These are phyloP conservation scores for Trematocara stigmaticum DNA, from an alignment of 2,113 vertebrate species.

Conservation along the genomic window DNA sequence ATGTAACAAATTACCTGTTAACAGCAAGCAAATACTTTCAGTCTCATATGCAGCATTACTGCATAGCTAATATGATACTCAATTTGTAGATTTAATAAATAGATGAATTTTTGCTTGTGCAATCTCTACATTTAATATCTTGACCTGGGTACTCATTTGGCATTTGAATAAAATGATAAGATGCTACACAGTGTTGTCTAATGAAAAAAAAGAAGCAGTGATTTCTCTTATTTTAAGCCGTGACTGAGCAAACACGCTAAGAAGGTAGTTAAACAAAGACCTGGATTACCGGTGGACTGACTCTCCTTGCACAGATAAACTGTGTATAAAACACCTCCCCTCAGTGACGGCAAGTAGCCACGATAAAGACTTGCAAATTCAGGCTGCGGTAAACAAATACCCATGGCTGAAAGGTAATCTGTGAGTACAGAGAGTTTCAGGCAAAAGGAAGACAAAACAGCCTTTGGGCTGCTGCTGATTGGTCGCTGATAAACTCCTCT, in stretches of 20 bases:
- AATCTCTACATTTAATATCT: not conserved
- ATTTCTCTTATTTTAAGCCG: not conserved
- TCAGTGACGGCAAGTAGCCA: constrained; percentile 32
- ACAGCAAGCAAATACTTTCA: not conserved
- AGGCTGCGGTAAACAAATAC: constrained; percentile 74
- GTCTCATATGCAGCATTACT: not conserved
- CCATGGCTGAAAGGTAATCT: constrained; percentile 58
- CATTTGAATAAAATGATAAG: not conserved
- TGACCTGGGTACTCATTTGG: not conserved
- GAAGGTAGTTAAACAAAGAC: not conserved
- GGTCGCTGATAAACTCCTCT: constrained; percentile 63
- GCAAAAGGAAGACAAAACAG: constrained; percentile 77
- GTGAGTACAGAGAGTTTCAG: constrained; percentile 67
- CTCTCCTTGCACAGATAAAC: constrained; percentile 36
- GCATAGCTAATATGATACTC: not conserved
- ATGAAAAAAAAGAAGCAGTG: not conserved
- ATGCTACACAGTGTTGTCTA: not conserved
- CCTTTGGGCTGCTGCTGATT: constrained; percentile 73
- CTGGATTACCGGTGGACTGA: constrained; percentile 18
- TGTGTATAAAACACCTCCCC: constrained; percentile 45
- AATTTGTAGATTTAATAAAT: not conserved
- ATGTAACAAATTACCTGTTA: not conserved
- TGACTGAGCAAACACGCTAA: not conserved
- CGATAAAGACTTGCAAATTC: constrained; percentile 68
- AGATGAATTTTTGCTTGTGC: not conserved